Evolutionary conservation across 2,113 vertebrate species (phyloP).

Genomic region (Festucalex cinctus): DNA sequence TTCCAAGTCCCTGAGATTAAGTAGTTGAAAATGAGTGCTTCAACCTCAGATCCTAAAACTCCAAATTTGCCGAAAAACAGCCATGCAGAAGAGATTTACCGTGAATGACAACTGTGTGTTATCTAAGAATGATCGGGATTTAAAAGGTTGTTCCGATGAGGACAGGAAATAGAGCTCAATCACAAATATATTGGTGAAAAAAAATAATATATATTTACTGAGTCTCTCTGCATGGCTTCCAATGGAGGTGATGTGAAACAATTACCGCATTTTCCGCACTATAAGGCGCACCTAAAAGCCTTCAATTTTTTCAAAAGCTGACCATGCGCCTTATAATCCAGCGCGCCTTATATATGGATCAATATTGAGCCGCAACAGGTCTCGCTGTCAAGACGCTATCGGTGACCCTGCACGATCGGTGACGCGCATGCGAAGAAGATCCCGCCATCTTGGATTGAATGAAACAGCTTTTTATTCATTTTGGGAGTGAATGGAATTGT

Average conservation of each 20-base stretch:
- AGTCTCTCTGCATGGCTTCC: not conserved
- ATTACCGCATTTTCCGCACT: too few species aligned
- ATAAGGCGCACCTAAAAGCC: too few species aligned
- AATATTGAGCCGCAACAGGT: too few species aligned
- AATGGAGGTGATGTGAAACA: not conserved
- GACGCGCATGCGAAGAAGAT: too few species aligned
- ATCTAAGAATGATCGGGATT: not conserved
- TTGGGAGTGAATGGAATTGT: too few species aligned
- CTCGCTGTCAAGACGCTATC: too few species aligned
- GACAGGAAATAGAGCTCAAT: not conserved
- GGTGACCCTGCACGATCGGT: too few species aligned
- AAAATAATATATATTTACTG: not conserved
- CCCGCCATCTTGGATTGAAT: too few species aligned
- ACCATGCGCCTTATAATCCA: too few species aligned
- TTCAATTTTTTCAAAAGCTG: too few species aligned
- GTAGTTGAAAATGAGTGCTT: slow-evolving; percentile 12
- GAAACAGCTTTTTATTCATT: too few species aligned
- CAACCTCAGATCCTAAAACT: not conserved
- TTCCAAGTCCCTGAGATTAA: slow-evolving; percentile 43
- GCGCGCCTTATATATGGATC: too few species aligned
- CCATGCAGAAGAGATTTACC: not conserved
- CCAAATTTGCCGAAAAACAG: not conserved
- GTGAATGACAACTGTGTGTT: not conserved
- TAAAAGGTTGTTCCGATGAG: not conserved
- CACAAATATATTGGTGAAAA: not conserved